phyloP scores from a whole-genome alignment of 2,113 vertebrate species.

The Conger conger region DNA sequence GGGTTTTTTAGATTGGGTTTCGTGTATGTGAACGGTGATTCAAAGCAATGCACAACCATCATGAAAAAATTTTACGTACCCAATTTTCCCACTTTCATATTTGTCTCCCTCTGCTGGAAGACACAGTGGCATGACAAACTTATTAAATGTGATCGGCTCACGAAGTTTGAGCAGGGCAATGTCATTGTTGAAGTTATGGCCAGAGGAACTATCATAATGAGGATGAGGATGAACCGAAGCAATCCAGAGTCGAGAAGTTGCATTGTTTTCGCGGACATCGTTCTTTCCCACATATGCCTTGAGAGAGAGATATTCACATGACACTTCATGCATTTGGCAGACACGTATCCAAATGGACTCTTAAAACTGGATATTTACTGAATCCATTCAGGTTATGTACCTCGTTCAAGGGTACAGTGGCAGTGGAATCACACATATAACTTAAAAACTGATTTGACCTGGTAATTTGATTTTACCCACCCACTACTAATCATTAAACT shows the following conservation, averaged over 20 bases:
- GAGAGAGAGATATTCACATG: not conserved
- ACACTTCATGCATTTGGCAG: too few relatives aligned
- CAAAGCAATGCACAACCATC: too few relatives aligned
- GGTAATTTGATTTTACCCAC: too few relatives aligned
- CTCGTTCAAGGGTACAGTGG: too few relatives aligned
- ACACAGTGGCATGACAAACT: slow-evolving; percentile 62
- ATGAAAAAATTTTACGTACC: slow-evolving; percentile 49
- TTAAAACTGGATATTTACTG: too few relatives aligned
- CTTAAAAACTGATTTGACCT: too few relatives aligned
- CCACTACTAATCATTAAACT: too few relatives aligned
- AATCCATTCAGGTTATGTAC: too few relatives aligned
- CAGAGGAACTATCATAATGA: slow-evolving; percentile 22
- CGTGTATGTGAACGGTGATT: too few relatives aligned
- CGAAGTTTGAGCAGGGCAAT: slow-evolving; percentile 59
- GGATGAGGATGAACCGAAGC: slow-evolving; percentile 53
- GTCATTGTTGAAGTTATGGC: slow-evolving; percentile 44
- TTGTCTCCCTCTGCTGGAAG: slow-evolving; percentile 40
- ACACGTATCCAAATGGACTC: too few relatives aligned
- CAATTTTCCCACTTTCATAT: not conserved
- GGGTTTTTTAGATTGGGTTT: too few relatives aligned
- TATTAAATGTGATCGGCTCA: slow-evolving; percentile 42
- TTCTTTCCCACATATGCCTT: slow-evolving; percentile 53
- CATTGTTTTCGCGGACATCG: rapidly evolving
- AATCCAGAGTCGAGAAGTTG: rapidly evolving
- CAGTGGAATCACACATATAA: too few relatives aligned